Base-by-base conservation (phyloP, 37 sponge, comb jelly and placozoan genomes). In the Oopsacas minuta region DNA sequence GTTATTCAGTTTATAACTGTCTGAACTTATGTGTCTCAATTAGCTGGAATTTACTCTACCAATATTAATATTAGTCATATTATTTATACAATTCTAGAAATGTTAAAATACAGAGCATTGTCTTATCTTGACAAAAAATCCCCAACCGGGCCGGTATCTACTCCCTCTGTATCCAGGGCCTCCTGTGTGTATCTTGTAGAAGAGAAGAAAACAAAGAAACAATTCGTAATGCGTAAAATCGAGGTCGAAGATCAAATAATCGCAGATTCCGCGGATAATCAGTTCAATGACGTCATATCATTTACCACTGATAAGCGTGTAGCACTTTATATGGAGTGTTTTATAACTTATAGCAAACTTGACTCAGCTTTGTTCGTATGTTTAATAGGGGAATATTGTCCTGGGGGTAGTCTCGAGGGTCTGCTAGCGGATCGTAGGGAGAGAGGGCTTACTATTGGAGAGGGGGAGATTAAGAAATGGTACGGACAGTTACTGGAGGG, bases 401-500 rank as follows among this genome's bases (percentile, higher is more conserved):
- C 75, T 32, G 22, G 7, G 75, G 75, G 75, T 32, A 61, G 75
- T 61, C 1, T 61, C 7, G 1, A n/a, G 1, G 3, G 30, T 10
- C 22, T 61, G 75, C 75, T 61, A 3, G 5, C 28, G 28, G 75
- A n/a, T 7, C 75, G 75, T 3, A n/a, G 1, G 22, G 75, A 61
- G 75, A 61, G 30, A 3, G 22, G 7, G 5, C 3, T 61, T n/a
- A 7, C 20, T 10, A n/a, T 61, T 25, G 75, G 75, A n/a, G 51
- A 46, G 17, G 51, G 51, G 51, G 75, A 61, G 22, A 34, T 61
- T 7, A 61, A 20, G 75, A 61, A n/a, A 12, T 61, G 75, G 75
- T 61, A 61, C 75, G 75, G 28, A 3, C 75, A 61, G 75, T 25
- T 61, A n/a, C 28, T 61, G 75, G 75, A 61, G 22, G 75, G 75